Evolutionary conservation across 2,797 vertebrate genomes (phyloP), one percentile per base, ranked within the genome.

Genomic region (Hydrolagus colliei): DNA sequence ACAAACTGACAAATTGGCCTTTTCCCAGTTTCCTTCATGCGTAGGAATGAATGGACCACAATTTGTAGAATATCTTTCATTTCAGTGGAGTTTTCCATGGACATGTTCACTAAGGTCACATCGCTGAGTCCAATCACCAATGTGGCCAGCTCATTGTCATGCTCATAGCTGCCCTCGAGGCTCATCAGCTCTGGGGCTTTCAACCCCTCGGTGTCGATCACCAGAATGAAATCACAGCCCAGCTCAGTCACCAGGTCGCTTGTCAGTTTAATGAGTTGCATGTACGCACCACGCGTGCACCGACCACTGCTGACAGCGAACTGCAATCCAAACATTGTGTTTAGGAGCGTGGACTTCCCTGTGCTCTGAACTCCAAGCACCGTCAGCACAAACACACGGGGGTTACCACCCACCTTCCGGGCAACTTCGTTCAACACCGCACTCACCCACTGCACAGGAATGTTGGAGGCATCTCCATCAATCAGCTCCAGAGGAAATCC

Each of bases 401-500:
- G 91, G 68, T 89, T 87, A 4, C 88, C 86, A 14, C 89, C 88
- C 76, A 92, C 78, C 0, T 87, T 90, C 2, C 27, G 0, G 0
- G 94, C 89, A 27, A 96, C 89, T 78, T 94, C 92, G 65, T 88
- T 92, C 78, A 96, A 90, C 76, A 96, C 93, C 71, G 91, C 92
- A 0, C 91, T 89, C 52, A 96, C 87, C 95, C 95, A 97, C 32
- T 82, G 89, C 2, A 92, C 71, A 0, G 95, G 93, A 13, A 96
- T 89, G 72, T 93, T 93, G 74, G 93, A 92, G 1, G 93, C 93
- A 87, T 94, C 92, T 85, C 95, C 95, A 65, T 96, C 94, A 11
- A 95, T 91, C 76, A 96, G 87, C 89, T 96, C 95, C 86, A 96
- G 88, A 2, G 95, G 94, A 76, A 95, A 89, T 0, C 96, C 95